Conservation (phyloP, 2,113 vertebrate genomes). For the Muntiacus reevesi region DNA sequence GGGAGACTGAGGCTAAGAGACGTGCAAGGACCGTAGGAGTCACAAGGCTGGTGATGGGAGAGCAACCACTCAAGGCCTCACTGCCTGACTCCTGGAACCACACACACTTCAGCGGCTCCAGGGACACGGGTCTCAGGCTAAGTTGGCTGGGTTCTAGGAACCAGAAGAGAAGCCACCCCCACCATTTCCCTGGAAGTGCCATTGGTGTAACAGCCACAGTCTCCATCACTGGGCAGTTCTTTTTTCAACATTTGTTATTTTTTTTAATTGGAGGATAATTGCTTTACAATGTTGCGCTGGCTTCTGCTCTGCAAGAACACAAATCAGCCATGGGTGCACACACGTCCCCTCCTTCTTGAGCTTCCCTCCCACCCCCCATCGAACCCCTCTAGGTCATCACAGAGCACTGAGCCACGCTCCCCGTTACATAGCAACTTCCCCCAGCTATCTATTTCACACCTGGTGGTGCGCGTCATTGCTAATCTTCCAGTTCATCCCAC, state of each 20-base stretch:
- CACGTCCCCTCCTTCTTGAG: background rate
- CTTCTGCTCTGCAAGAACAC: background rate
- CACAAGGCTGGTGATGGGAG: background rate
- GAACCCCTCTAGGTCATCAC: background rate
- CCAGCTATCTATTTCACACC: background rate
- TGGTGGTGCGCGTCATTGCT: fast-evolving
- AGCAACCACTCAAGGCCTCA: background rate
- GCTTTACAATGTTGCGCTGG: background rate
- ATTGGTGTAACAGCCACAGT: too few species aligned
- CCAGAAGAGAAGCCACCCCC: background rate
- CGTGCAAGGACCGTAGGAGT: background rate
- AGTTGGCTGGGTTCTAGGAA: background rate
- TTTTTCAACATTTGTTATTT: background rate
- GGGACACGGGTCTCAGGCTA: background rate
- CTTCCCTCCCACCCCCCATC: background rate
- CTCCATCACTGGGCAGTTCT: background rate
- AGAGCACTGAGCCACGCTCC: background rate
- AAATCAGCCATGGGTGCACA: background rate
- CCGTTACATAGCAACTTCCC: background rate
- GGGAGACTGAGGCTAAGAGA: background rate
- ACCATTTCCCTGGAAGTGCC: too few species aligned
- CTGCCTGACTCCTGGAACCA: too few species aligned
- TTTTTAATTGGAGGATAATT: background rate
- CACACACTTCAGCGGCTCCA: fast-evolving
- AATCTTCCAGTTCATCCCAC: background rate